Conservation (phyloP, 1,140 invertebrate genomes). For the Drosophila kurseongensis region DNA sequence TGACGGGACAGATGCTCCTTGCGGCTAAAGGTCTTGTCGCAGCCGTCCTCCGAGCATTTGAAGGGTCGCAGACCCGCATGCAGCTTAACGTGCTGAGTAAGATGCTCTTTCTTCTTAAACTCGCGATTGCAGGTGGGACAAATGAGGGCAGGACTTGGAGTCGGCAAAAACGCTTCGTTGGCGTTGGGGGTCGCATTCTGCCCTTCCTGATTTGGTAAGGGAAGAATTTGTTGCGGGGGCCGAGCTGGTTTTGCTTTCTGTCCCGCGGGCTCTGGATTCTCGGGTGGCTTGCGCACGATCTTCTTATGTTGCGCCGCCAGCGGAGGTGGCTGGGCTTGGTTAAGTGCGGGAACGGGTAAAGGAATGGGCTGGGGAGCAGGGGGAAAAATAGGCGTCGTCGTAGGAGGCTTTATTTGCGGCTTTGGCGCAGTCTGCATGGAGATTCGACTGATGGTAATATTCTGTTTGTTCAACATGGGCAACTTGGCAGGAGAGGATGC, state of each 20-base stretch:
- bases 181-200: conserved; percentile 9
- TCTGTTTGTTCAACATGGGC: conserved; percentile 73
- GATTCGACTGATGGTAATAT: conserved; percentile 78
- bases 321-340: conserved; percentile 26
- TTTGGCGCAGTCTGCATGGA: conserved; percentile 36
- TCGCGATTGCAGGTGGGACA: conserved; percentile 88
- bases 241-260: conserved; percentile 14
- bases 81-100: conserved; percentile 90
- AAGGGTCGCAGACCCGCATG: conserved; percentile 89
- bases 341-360: conserved; percentile 8
- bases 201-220: conserved; percentile 12
- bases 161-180: conserved; percentile 16
- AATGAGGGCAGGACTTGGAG: conserved; percentile 22
- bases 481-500: conserved; percentile 44
- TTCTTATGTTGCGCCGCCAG: conserved; percentile 37
- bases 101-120: conserved; percentile 90
- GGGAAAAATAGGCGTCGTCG: neutral
- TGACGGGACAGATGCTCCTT: conserved; percentile 90
- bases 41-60: conserved; percentile 87
- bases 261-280: neutral
- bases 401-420: conserved; percentile 26
- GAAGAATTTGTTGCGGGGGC: conserved; percentile 23
- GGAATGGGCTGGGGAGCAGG: conserved; percentile 16
- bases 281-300: conserved; percentile 16
- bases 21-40: conserved; percentile 90